Evolutionary conservation across 2,113 vertebrate species (phyloP).

Genomic region (Siniperca chuatsi): DNA sequence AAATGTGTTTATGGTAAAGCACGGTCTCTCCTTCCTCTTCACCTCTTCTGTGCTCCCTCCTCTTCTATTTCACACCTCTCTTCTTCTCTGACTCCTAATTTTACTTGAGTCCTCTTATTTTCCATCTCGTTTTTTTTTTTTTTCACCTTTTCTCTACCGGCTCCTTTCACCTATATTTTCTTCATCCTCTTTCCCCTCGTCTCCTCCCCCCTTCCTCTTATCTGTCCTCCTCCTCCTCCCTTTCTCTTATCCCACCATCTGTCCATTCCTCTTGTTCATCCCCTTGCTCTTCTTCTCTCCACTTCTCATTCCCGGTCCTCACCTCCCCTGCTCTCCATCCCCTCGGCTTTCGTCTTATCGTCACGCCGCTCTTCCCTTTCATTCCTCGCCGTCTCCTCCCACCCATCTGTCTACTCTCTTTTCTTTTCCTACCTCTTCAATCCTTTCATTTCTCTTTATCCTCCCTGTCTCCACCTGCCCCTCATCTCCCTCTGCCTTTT

Average conservation of each 20-base stretch:
- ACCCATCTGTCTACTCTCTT: slow-evolving; percentile 57
- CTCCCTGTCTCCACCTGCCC: background rate
- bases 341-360: slow-evolving; percentile 24
- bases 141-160: background rate
- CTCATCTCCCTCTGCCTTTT: background rate
- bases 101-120: background rate
- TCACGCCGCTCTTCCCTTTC: slow-evolving; percentile 51
- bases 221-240: background rate
- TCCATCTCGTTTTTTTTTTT: background rate
- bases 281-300: background rate
- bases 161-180: background rate
- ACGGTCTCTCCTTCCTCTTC: background rate
- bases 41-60: background rate
- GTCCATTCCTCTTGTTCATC: background rate
- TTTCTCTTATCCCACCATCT: slow-evolving; percentile 19
- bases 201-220: too few species aligned
- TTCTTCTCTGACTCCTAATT: background rate
- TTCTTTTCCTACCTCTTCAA: background rate
- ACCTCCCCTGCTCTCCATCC: background rate
- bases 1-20: slow-evolving; percentile 16
- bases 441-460: background rate
- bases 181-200: background rate
- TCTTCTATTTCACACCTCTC: background rate
- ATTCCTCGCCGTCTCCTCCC: slow-evolving; percentile 48
- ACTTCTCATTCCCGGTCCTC: slow-evolving; percentile 5